Base-by-base conservation (phyloP, 2,888 invertebrate genomes). In the Coleophora deauratella region DNA sequence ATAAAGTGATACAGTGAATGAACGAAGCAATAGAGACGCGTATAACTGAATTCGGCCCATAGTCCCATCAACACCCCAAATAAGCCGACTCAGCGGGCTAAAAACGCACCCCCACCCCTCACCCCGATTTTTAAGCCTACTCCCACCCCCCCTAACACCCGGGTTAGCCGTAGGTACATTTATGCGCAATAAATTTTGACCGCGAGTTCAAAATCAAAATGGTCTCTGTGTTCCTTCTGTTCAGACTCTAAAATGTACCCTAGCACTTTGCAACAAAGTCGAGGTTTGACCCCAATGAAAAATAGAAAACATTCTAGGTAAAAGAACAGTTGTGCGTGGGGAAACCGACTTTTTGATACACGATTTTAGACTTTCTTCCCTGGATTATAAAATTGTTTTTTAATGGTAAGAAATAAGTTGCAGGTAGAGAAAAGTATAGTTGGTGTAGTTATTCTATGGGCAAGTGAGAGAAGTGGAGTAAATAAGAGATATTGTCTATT, bases 151-250 rank as follows among this genome's bases (percentile, higher is more conserved):
- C 69, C 76, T 79, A 81, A 81, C 80, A 65, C 79, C 82, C 80
- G 79, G 80, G 82, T 84, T 85, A 84, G 84, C 81, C 77, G 64
- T 80, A 80, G 82, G 75, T 84, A 82, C 85, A 82, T 84, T 85
- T 85, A 85, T 84, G 84, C 82, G 78, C 84, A 82, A 85, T 85
- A 85, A 85, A 85, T 85, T 85, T 84, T 81, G 80, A 81, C 81
- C 79, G 72, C 73, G 70, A 54, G 59, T 66, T 59, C 64, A 66
- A 65, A 62, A 60, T 54, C 69, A 66, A 75, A 82, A 81, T 70
- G 75, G 62, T 74, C 56, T 66, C 64, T 76, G 60, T 66, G 52
- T 74, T 43, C 36, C 39, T 32, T 35, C 42, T 37, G 13, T 41
- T 30, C 41, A 33, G 47, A 51, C 35, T n/a, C 46, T 44, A 80